A percentile compares a stretch with the other conserved stretches of the same genome.
phyloP scores from a whole-genome alignment of 2,113 vertebrate genomes.

The Cheilinus undulatus region DNA sequence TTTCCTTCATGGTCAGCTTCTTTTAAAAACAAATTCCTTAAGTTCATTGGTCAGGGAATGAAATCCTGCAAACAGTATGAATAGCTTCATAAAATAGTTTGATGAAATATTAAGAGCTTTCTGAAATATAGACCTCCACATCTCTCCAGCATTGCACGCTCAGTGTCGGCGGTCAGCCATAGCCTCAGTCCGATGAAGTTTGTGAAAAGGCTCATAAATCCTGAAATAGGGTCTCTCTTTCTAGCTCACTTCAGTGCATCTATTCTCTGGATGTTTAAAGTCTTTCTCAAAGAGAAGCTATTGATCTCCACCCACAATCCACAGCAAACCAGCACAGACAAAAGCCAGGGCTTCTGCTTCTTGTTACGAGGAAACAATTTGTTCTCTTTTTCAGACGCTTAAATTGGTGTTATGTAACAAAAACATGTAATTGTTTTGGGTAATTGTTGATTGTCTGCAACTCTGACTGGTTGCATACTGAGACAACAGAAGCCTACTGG shows the following conservation, averaged over 20 bases:
- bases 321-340: background rate
- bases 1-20: conserved; percentile 27
- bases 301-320: background rate
- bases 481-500: too few relatives aligned
- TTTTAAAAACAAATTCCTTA: conserved; percentile 7
- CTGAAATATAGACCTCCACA: background rate
- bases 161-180: background rate
- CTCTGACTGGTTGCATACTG: background rate
- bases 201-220: conserved; percentile 46
- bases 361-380: background rate
- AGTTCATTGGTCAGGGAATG: conserved; percentile 4
- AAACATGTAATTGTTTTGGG: background rate
- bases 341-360: conserved; percentile 7
- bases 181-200: conserved; percentile 26
- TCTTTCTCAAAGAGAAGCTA: background rate
- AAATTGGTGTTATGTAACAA: background rate
- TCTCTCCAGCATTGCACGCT: background rate
- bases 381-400: background rate
- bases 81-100: conserved; percentile 7
- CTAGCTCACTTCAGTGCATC: conserved; percentile 12
- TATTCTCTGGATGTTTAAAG: conserved; percentile 23
- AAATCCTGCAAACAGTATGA: background rate
- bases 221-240: conserved; percentile 12
- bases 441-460: too few relatives aligned
- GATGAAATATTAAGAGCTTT: conserved; percentile 12